Base-by-base conservation (phyloP, 1,140 invertebrate genomes). In the Calycopis cecrops region DNA sequence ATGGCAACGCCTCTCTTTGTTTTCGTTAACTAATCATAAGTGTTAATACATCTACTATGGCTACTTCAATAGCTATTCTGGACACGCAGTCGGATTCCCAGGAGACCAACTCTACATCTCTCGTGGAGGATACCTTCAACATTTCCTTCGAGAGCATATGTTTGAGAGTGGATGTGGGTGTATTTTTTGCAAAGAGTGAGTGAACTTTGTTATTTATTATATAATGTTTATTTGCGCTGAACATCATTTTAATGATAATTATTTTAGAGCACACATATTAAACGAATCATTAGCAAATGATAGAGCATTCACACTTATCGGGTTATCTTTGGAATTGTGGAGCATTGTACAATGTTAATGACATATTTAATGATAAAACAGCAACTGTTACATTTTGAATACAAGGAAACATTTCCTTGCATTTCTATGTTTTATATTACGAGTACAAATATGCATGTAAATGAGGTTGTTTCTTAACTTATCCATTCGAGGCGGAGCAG, bases 71-170 rank as follows among this genome's bases (percentile, higher is more conserved):
- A 44, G 14, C 40, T 14, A 17, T 44, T 14, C 40, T 65, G 59
- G 79, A 85, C 59, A 73, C 59, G 44, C 65, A 70, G 40, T 81
- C 78, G 1, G 76, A 76, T 48, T 80, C 78, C 0, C 76, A 73
- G 11, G 76, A 80, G 61, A 83, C 76, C 16, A 74, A 71, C 33
- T 85, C 80, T n/a, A 74, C 79, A 14, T 76, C 79, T 18, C 52
- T 72, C 9, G 60, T 68, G 1, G 82, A 84, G 54, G 77, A 82
- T 53, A 73, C 78, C 35, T 62, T 85, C 21, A 85, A 80, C 53
- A 78, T 85, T 56, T 73, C 73, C 52, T 85, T 85, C 52, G 68
- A 82, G 71, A 65, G 82, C 44, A 62, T 85, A 44, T 69, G 59
- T 35, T 82, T 76, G 56, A 73, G 69, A 33, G 82, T 84, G 14